A percentile compares a stretch with the other conserved stretches of the same genome.
Evolutionary conservation across 2,113 vertebrate genomes (phyloP).

Genomic region (Podocnemis expansa): DNA sequence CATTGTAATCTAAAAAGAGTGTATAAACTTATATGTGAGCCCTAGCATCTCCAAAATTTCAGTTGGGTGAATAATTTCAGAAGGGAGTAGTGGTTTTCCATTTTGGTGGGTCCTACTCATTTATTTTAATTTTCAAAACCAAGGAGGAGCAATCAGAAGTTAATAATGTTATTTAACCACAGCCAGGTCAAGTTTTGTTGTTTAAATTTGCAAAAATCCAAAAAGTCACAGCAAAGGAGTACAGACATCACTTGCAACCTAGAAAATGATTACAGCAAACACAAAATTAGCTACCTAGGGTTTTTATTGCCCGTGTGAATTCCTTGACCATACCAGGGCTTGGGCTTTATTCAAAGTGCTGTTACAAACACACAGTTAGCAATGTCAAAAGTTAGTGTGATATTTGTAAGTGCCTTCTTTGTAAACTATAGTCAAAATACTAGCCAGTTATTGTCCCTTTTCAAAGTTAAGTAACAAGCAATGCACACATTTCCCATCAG

Average conservation of each 20-base stretch:
- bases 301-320: not conserved
- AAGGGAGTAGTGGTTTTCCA: not conserved
- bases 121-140: not conserved
- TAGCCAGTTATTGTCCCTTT: not conserved
- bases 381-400: not conserved
- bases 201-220: not conserved
- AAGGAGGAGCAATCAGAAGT: not conserved
- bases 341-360: not conserved
- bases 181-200: not conserved
- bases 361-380: not conserved
- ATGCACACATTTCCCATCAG: not conserved
- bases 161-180: not conserved
- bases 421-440: not conserved
- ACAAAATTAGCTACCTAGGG: not conserved
- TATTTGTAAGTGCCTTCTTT: not conserved
- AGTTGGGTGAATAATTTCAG: not conserved
- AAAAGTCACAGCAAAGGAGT: not conserved
- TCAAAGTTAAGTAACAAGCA: not conserved
- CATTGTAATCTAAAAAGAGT: fast-evolving
- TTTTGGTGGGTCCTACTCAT: not conserved
- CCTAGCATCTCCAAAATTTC: not conserved
- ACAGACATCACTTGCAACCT: not conserved
- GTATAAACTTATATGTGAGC: not conserved
- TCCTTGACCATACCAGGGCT: not conserved
- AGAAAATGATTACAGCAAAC: not conserved